Evolutionary conservation across 2,113 vertebrate species (phyloP).

Genomic region (Crotalus helleri): DNA sequence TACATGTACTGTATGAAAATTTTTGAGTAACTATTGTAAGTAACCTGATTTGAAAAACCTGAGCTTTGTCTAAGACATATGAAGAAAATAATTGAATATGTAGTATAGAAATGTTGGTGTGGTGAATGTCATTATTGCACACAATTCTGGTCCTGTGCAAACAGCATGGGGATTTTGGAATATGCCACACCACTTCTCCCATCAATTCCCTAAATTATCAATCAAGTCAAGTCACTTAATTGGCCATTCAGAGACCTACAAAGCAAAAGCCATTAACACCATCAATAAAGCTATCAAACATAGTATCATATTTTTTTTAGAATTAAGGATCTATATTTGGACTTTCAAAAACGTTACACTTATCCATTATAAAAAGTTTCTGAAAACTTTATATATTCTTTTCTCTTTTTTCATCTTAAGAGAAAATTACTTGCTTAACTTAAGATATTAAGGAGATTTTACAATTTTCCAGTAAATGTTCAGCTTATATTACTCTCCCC

Average conservation of each 20-base stretch:
- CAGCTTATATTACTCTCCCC: neutral
- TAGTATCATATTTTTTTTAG: neutral
- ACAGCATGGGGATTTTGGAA: neutral
- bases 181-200: neutral
- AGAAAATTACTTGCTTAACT: neutral
- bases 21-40: neutral
- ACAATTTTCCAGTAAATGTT: neutral
- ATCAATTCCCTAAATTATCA: neutral
- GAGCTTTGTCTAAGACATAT: neutral
- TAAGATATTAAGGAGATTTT: neutral
- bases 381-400: neutral
- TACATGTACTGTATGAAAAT: neutral
- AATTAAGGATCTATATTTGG: neutral
- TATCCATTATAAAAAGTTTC: neutral
- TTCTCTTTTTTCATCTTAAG: neutral
- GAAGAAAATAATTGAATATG: neutral
- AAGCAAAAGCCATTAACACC: neutral
- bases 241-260: neutral
- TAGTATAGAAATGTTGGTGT: neutral
- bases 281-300: neutral
- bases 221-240: neutral
- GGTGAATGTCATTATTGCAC: neutral
- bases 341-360: neutral
- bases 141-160: neutral
- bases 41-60: neutral